Evolutionary conservation across 1,140 invertebrate genomes (phyloP).

Genomic region (Triops cancriformis): DNA sequence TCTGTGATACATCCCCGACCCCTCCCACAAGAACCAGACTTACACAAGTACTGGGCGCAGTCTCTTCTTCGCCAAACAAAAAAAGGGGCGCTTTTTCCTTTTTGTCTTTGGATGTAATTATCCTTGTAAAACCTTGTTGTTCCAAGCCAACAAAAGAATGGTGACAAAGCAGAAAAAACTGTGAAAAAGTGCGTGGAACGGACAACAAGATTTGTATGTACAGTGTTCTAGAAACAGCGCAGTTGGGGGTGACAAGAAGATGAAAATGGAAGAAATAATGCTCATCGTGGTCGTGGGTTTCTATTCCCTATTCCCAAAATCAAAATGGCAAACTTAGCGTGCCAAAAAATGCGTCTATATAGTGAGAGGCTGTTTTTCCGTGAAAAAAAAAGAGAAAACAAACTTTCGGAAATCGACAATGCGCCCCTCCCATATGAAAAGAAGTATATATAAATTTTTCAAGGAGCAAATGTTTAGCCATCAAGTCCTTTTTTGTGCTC

Average conservation of each 20-base stretch:
- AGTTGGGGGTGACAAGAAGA: not conserved
- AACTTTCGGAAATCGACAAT: not conserved
- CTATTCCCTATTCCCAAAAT: not conserved
- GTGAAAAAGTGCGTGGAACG: not conserved
- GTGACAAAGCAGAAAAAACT: not conserved
- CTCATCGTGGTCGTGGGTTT: constrained; percentile 8
- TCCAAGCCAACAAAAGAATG: not conserved
- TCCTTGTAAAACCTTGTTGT: not conserved
- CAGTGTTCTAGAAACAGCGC: not conserved
- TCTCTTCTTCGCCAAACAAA: not conserved
- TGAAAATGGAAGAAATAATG: not conserved
- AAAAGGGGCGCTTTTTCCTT: not conserved
- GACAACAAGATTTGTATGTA: not conserved
- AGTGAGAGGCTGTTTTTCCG: not conserved
- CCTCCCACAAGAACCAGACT: not conserved
- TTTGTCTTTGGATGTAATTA: not conserved
- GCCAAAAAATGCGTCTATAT: not conserved
- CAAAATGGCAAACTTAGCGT: constrained; percentile 8
- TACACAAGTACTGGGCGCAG: not conserved
- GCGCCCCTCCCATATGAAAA: not conserved
- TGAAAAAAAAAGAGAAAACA: not conserved
- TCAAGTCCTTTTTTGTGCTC: not conserved
- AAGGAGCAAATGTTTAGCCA: not conserved
- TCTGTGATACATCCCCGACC: constrained; percentile 11
- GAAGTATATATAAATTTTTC: constrained; percentile 5